These are phyloP conservation scores for Panthera tigris DNA, from an alignment of 2,113 vertebrate genomes.

Conservation along the genomic window DNA sequence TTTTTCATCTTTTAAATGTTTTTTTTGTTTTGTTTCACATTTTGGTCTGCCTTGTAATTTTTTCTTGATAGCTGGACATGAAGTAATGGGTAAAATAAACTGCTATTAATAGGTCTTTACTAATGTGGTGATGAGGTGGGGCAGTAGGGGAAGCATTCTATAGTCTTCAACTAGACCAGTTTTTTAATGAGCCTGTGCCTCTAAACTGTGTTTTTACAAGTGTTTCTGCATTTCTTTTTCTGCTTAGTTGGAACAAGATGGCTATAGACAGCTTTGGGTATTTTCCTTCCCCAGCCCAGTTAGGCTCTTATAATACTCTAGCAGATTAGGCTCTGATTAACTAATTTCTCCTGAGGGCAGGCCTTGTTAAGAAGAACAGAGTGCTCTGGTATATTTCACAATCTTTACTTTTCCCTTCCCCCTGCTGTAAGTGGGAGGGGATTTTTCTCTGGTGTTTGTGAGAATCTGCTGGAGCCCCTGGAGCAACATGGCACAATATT, in stretches of 20 bases:
- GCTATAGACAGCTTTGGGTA: neutral
- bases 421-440: neutral
- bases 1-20: no score
- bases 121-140: no score
- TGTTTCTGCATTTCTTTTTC: neutral
- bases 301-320: neutral
- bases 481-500: neutral
- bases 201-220: neutral
- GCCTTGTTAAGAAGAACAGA: neutral
- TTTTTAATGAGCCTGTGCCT: neutral
- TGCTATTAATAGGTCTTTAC: no score
- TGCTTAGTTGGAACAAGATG: neutral
- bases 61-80: neutral
- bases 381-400: neutral
- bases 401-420: neutral
- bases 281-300: neutral
- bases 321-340: neutral
- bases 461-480: neutral
- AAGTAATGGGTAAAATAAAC: neutral
- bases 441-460: neutral
- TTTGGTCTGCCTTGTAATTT: neutral
- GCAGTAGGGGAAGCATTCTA: neutral
- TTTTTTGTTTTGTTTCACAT: neutral
- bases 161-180: neutral
- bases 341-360: neutral